Evolutionary conservation across 2,113 vertebrate genomes (phyloP).

Genomic region (Hypocryptadius cinnamomeus): DNA sequence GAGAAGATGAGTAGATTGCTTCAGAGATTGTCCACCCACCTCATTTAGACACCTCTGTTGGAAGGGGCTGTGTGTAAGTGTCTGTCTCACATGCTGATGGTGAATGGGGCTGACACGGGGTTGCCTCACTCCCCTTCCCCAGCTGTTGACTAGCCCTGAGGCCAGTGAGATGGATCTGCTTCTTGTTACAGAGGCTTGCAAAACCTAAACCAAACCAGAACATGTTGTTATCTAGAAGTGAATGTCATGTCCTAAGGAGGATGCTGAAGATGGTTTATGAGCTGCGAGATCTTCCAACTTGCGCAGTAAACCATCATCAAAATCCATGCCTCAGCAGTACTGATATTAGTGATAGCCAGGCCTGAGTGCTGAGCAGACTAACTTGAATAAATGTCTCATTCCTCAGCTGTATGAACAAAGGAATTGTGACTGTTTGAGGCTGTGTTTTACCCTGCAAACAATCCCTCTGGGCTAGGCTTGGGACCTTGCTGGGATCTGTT

Average conservation of each 20-base stretch:
- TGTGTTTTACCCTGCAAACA: background rate
- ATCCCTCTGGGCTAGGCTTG: background rate
- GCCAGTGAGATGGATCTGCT: background rate
- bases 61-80: background rate
- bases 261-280: background rate
- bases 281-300: background rate
- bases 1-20: background rate
- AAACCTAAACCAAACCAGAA: background rate
- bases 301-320: background rate
- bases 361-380: background rate
- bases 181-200: background rate
- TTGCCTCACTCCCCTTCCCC: background rate
- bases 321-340: background rate
- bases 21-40: background rate
- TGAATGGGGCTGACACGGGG: accelerated
- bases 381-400: background rate
- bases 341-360: background rate
- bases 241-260: background rate
- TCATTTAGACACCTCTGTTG: background rate
- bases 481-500: background rate
- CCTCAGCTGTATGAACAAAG: background rate
- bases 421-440: background rate
- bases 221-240: background rate
- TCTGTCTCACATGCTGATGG: background rate
- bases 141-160: background rate